A percentile compares a stretch with the other conserved stretches of the same genome.
Conservation (phyloP, 2,797 vertebrate genomes). For the Manis crassicaudata region DNA sequence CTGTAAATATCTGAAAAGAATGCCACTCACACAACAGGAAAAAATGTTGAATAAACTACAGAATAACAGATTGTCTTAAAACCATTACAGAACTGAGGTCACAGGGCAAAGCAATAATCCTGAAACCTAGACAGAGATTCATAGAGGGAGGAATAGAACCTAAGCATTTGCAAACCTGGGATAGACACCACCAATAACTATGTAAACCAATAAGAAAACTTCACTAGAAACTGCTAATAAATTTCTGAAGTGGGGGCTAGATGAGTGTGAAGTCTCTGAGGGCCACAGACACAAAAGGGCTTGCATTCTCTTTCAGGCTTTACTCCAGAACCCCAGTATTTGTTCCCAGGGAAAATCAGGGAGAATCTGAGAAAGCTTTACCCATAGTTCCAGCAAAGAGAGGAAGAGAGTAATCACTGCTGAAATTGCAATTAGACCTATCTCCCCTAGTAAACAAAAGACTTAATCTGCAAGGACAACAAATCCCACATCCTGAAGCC, state of each 20-base stretch:
- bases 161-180: background rate
- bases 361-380: background rate
- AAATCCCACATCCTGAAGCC: background rate
- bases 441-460: background rate
- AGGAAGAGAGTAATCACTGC: background rate
- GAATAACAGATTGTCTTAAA: slow-evolving; percentile 36
- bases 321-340: background rate
- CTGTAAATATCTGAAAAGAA: background rate
- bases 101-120: background rate
- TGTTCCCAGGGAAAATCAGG: background rate
- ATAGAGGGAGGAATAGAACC: background rate
- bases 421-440: slow-evolving; percentile 1
- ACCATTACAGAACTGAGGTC: background rate
- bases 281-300: background rate
- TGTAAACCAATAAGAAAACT: background rate
- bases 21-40: background rate
- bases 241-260: background rate
- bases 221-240: background rate
- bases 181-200: background rate
- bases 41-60: background rate
- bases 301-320: background rate
- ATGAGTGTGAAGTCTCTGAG: background rate
- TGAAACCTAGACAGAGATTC: background rate
- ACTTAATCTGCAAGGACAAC: background rate
- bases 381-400: background rate